Percentiles rank a stretch among this genome's conserved stretches.
Evolutionary conservation across 2,113 vertebrate genomes (phyloP).

Genomic region (Cacatua alba): DNA sequence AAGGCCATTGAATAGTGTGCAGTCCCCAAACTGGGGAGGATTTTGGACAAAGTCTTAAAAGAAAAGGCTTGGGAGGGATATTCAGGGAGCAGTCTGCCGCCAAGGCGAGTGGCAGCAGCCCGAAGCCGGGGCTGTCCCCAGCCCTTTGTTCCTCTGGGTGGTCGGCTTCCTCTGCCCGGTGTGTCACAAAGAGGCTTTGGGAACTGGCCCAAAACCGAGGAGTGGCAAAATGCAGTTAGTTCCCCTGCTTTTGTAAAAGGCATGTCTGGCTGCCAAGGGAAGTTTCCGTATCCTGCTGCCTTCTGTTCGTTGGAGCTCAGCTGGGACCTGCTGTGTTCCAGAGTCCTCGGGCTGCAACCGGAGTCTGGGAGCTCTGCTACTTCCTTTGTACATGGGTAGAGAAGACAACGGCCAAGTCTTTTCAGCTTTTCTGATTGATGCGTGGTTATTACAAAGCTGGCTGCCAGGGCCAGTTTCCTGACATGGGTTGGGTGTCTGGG

Average conservation of each 20-base stretch:
- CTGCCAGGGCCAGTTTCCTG: not conserved
- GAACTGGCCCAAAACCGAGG: not conserved
- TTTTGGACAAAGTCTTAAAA: conserved; percentile 24
- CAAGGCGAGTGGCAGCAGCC: conserved; percentile 10
- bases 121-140: not conserved
- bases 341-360: not conserved
- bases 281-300: conserved; percentile 60
- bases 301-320: not conserved
- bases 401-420: conserved; percentile 34
- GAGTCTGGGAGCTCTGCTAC: conserved; percentile 33
- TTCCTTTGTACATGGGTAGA: not conserved
- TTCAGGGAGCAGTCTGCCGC: not conserved
- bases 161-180: not conserved
- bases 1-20: not conserved
- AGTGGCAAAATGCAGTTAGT: conserved; percentile 39
- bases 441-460: not conserved
- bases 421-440: not conserved
- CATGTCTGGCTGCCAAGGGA: conserved; percentile 47
- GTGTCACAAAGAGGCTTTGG: conserved; percentile 1
- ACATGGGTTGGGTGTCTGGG: not conserved
- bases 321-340: conserved; percentile 1
- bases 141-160: conserved; percentile 55
- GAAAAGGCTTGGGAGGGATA: conserved; percentile 9
- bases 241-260: conserved; percentile 38
- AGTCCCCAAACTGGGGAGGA: not conserved